Conservation (phyloP, 2,888 invertebrate species). For the Eilema caniola region DNA sequence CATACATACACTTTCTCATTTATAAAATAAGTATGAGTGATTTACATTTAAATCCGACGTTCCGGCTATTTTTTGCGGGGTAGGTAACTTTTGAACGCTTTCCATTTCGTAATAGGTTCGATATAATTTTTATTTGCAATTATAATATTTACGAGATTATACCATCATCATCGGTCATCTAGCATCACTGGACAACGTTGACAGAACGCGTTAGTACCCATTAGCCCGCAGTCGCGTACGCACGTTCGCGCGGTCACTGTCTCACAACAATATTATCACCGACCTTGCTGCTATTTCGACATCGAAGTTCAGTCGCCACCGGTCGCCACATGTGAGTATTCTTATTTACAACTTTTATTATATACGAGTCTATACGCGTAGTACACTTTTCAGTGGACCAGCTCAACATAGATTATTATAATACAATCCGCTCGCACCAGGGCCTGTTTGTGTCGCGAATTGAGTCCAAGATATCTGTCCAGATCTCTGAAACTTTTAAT, state of each 20-base stretch:
- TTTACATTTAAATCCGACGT: too few species aligned
- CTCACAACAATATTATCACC: constrained; percentile 54
- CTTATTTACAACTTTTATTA: constrained; percentile 26
- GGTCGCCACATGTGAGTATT: constrained; percentile 68
- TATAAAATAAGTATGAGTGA: too few species aligned
- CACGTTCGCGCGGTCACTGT: constrained; percentile 28
- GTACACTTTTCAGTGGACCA: too few species aligned
- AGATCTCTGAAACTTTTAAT: constrained; percentile 15
- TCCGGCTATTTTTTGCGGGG: too few species aligned
- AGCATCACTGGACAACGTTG: not conserved
- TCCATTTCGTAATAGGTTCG: too few species aligned
- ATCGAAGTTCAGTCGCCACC: constrained; percentile 51
- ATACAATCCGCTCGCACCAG: too few species aligned
- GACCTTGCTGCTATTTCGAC: constrained; percentile 76
- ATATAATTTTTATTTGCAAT: not conserved
- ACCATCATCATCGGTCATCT: not conserved
- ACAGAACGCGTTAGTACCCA: constrained; percentile 23
- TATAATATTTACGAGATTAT: not conserved
- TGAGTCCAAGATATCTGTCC: too few species aligned
- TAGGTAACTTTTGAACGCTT: too few species aligned
- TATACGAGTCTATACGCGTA: not conserved
- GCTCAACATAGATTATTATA: too few species aligned
- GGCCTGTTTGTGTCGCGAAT: too few species aligned
- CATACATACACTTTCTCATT: too few species aligned
- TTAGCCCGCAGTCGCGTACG: constrained; percentile 31